These are phyloP conservation scores for Parnassius glacialis DNA, from an alignment of 2,888 invertebrate genomes.

Conservation along the genomic window DNA sequence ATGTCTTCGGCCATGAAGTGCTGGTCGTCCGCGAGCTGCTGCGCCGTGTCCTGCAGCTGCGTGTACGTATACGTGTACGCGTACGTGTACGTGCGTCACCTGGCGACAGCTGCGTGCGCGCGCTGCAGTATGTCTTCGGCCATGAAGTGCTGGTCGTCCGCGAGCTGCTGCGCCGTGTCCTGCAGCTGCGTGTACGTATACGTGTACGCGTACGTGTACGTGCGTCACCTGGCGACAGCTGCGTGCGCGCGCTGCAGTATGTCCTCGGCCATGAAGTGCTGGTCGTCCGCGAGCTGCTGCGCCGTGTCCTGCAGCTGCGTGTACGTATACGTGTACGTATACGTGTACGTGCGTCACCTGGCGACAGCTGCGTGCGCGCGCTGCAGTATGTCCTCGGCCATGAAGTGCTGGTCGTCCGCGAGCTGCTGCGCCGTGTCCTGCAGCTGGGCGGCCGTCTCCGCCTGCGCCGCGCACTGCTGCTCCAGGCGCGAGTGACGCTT, in stretches of 20 bases:
- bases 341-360: too few relatives aligned
- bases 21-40: slow-evolving; percentile 87
- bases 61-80: not conserved
- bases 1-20: slow-evolving; percentile 96
- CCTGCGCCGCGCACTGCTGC: slow-evolving; percentile 90
- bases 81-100: too few relatives aligned
- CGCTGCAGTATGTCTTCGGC: slow-evolving; percentile 90
- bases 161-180: slow-evolving; percentile 89
- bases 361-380: slow-evolving; percentile 67
- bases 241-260: slow-evolving; percentile 85
- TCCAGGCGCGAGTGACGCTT: slow-evolving; percentile 92
- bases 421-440: slow-evolving; percentile 91
- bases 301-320: slow-evolving; percentile 88
- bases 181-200: slow-evolving; percentile 85
- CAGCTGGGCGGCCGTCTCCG: slow-evolving; percentile 89
- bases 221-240: too few relatives aligned
- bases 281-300: slow-evolving; percentile 86
- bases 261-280: slow-evolving; percentile 95
- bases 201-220: too few relatives aligned
- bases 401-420: slow-evolving; percentile 90
- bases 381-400: slow-evolving; percentile 91
- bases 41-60: slow-evolving; percentile 88
- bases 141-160: slow-evolving; percentile 92
- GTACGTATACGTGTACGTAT: too few relatives aligned
- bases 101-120: slow-evolving; percentile 54